Percentiles rank a stretch among this genome's conserved stretches.
Conservation (phyloP, 2,113 vertebrate genomes). For the Formicarius rufipectus region DNA sequence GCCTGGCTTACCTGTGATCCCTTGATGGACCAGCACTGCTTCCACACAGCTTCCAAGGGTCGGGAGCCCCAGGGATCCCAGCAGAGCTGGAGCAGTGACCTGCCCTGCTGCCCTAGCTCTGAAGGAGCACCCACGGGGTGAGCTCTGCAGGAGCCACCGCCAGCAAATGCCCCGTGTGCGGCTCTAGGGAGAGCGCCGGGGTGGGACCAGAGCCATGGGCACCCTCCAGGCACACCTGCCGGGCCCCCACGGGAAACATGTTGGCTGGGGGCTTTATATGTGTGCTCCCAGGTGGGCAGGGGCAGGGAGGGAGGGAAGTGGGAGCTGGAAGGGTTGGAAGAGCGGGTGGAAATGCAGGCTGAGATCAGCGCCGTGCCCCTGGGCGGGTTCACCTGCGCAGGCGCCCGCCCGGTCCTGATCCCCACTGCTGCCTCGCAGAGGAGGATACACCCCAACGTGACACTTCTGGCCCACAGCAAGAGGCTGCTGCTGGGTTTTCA, state of each 20-base stretch:
- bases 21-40: not conserved
- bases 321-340: constrained; percentile 34
- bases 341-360: constrained; percentile 15
- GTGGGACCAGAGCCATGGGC: not conserved
- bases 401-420: no score
- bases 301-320: constrained; percentile 30
- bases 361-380: constrained; percentile 3
- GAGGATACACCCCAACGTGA: no score
- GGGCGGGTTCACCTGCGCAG: constrained; percentile 5
- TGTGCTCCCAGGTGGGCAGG: constrained; percentile 14
- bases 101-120: not conserved
- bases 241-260: not conserved
- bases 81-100: constrained; percentile 11
- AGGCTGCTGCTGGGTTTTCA: not conserved
- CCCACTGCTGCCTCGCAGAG: no score
- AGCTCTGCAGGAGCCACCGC: not conserved
- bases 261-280: constrained; percentile 58
- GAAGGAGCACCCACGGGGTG: not conserved
- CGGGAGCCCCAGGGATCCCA: not conserved
- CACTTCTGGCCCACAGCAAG: not conserved
- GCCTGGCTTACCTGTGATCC: constrained; percentile 43
- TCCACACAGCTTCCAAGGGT: not conserved
- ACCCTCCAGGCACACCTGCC: not conserved
- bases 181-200: not conserved
- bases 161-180: not conserved